Percentiles rank a stretch among this genome's conserved stretches.
Conservation (phyloP, 2,797 vertebrate genomes). For the Poeciliopsis turneri region DNA sequence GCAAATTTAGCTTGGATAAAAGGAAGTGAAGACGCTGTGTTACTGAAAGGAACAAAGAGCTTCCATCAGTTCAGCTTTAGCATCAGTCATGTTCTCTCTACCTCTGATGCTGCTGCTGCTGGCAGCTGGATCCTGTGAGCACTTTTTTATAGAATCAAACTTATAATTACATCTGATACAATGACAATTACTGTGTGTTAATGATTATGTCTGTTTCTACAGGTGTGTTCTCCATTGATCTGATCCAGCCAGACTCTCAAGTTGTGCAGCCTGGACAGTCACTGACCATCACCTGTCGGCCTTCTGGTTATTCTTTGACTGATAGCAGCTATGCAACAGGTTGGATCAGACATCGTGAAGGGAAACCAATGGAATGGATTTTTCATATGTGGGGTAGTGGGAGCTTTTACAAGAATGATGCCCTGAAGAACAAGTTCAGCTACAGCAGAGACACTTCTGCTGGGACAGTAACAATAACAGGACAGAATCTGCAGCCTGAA, state of each 20-base stretch:
- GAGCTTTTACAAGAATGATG: background rate
- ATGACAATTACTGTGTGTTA: background rate
- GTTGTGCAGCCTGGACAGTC: background rate
- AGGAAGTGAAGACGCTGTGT: background rate
- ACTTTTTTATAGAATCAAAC: background rate
- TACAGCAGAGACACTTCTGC: background rate
- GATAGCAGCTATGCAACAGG: background rate
- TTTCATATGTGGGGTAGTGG: background rate
- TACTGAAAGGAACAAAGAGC: background rate
- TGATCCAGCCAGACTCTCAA: background rate
- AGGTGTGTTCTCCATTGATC: background rate
- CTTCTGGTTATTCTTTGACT: background rate
- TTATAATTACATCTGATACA: background rate
- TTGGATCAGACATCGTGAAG: background rate
- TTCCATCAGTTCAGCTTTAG: background rate
- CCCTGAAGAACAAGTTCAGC: background rate
- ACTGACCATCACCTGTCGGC: background rate
- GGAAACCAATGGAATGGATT: background rate
- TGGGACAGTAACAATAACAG: conserved; percentile 1
- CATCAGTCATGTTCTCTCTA: background rate
- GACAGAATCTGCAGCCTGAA: background rate
- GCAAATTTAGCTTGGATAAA: background rate
- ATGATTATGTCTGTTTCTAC: background rate
- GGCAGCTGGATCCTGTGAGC: background rate
- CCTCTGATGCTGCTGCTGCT: background rate